Evolutionary conservation across 2,797 vertebrate species (phyloP).

Genomic region (Taenioides sp.): DNA sequence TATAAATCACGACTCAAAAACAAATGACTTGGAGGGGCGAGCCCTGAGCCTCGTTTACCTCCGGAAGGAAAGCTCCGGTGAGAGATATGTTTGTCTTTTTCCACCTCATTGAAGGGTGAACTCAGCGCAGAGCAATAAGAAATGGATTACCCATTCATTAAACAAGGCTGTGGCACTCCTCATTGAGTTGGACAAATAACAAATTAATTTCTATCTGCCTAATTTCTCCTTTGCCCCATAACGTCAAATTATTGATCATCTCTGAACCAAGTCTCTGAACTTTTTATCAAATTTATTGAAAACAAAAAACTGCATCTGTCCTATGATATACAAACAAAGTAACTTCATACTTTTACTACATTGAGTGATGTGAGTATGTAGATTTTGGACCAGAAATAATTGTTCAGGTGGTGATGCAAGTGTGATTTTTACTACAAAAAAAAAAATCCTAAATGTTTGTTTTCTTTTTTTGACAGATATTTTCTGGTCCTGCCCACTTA

Average conservation of each 20-base stretch:
- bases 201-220: constrained; percentile 74
- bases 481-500: too few relatives aligned
- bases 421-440: too few relatives aligned
- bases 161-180: constrained; percentile 73
- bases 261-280: constrained; percentile 60
- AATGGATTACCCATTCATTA: constrained; percentile 76
- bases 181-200: constrained; percentile 78
- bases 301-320: constrained; percentile 30
- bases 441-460: too few relatives aligned
- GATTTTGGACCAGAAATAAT: too few relatives aligned
- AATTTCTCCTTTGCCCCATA: constrained; percentile 73
- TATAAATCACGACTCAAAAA: constrained; percentile 49
- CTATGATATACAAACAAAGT: background rate
- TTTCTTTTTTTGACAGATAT: too few relatives aligned
- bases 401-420: too few relatives aligned
- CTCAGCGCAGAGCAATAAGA: constrained; percentile 66
- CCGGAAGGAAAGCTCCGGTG: constrained; percentile 61
- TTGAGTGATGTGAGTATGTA: too few relatives aligned
- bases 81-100: constrained; percentile 74
- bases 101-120: constrained; percentile 74
- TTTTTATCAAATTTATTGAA: constrained; percentile 71
- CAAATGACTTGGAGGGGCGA: constrained; percentile 46
- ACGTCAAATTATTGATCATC: constrained; percentile 65
- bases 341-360: background rate
- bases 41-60: constrained; percentile 36